Evolutionary conservation across 1,140 invertebrate genomes (phyloP).

Genomic region (Pogonognathellus flavescens): DNA sequence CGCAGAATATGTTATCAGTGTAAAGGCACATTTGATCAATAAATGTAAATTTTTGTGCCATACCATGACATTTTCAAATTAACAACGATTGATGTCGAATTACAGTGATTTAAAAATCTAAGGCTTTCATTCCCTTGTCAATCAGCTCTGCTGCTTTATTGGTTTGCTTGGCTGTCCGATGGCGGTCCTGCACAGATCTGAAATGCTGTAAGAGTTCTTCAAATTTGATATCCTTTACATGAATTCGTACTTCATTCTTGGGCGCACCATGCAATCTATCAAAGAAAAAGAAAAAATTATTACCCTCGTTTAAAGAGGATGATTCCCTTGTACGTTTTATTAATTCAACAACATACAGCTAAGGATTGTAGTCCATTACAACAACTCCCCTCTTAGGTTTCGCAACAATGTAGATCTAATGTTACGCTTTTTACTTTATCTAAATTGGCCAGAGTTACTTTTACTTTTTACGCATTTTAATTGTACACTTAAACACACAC

Average conservation of each 20-base stretch:
- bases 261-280: constrained; percentile 58
- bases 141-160: constrained; percentile 69
- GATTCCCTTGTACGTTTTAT: no score
- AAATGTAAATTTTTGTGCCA: neutral
- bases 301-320: neutral
- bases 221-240: constrained; percentile 75
- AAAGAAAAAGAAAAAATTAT: constrained; percentile 48
- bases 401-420: neutral
- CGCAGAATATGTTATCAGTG: neutral
- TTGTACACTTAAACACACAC: neutral
- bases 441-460: neutral
- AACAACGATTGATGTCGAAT: neutral
- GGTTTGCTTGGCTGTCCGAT: constrained; percentile 74
- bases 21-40: neutral
- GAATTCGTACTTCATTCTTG: constrained; percentile 67
- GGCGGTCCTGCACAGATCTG: constrained; percentile 76
- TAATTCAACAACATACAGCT: no score
- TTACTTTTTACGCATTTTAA: constrained; percentile 46
- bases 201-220: constrained; percentile 77
- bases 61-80: neutral
- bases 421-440: constrained; percentile 44
- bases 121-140: constrained; percentile 67
- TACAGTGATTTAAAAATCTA: constrained; percentile 44
- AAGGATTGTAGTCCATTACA: neutral
- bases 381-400: neutral